Conservation (phyloP, 2,797 vertebrate genomes). For the Balearica regulorum region DNA sequence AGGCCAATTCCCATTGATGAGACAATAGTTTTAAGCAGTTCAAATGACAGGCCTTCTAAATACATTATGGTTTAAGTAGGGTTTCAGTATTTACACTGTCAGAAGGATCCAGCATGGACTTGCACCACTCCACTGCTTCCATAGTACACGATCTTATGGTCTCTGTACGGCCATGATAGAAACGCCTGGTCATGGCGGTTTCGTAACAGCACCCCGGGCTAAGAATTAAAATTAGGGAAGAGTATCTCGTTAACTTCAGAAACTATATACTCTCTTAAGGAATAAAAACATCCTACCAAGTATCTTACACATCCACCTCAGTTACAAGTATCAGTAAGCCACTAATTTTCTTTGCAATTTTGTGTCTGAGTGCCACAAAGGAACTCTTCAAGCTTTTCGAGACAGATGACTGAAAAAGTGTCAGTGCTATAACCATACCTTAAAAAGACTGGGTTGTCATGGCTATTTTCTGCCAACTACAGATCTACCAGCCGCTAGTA, state of each 20-base stretch:
- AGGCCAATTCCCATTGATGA: neutral
- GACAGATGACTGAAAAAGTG: neutral
- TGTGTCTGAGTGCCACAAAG: neutral
- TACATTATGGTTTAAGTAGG: neutral
- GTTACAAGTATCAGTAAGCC: neutral
- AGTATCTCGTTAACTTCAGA: neutral
- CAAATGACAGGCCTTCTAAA: neutral
- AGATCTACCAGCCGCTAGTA: neutral
- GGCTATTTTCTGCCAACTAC: neutral
- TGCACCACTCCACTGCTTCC: constrained; percentile 88
- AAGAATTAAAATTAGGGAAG: neutral
- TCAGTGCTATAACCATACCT: neutral
- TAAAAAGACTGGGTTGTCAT: neutral
- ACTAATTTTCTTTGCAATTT: neutral
- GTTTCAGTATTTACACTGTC: constrained; percentile 73
- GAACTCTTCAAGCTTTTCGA: neutral
- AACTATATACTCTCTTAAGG: neutral
- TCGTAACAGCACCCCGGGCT: constrained; percentile 94
- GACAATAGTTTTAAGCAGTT: neutral
- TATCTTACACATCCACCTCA: neutral
- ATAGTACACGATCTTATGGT: constrained; percentile 88
- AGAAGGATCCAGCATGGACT: constrained; percentile 83
- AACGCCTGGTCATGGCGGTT: constrained; percentile 89
- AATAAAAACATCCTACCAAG: neutral
- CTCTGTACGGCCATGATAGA: constrained; percentile 95